These are phyloP conservation scores for Falco columbarius DNA, from an alignment of 2,797 vertebrate genomes.

Conservation along the genomic window DNA sequence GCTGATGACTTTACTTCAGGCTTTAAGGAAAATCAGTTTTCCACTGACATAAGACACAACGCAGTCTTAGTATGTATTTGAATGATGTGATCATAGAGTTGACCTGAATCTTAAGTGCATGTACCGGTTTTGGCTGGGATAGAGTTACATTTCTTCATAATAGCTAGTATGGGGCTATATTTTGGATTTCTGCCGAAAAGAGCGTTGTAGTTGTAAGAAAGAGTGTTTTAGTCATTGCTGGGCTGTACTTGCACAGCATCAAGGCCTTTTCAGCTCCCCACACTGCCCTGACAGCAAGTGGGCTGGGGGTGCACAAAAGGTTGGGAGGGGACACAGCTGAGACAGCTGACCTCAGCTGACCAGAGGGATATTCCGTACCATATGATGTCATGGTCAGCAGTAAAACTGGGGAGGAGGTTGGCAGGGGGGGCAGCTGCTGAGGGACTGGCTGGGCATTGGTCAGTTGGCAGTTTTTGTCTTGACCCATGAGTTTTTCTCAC, in stretches of 20 bases:
- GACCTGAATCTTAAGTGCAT: background rate
- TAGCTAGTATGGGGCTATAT: background rate
- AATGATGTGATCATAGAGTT: background rate
- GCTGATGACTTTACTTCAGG: background rate
- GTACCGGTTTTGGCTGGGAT: background rate
- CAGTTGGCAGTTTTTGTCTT: background rate
- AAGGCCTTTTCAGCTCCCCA: background rate
- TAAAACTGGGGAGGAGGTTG: background rate
- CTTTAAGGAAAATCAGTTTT: background rate
- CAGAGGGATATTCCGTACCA: background rate
- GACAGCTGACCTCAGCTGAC: background rate
- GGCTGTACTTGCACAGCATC: background rate
- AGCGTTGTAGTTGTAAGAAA: background rate
- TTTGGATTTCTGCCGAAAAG: background rate
- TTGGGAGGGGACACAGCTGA: background rate
- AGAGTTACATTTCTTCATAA: background rate
- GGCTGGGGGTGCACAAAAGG: background rate
- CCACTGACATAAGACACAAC: background rate
- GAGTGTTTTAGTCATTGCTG: rapidly evolving
- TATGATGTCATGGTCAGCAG: background rate
- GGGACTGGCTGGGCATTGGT: background rate
- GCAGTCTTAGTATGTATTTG: background rate
- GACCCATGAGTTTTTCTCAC: background rate
- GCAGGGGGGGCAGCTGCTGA: rapidly evolving
- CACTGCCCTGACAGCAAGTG: rapidly evolving